Conservation (phyloP, 2,888 invertebrate species). For the Acleris cristana region DNA sequence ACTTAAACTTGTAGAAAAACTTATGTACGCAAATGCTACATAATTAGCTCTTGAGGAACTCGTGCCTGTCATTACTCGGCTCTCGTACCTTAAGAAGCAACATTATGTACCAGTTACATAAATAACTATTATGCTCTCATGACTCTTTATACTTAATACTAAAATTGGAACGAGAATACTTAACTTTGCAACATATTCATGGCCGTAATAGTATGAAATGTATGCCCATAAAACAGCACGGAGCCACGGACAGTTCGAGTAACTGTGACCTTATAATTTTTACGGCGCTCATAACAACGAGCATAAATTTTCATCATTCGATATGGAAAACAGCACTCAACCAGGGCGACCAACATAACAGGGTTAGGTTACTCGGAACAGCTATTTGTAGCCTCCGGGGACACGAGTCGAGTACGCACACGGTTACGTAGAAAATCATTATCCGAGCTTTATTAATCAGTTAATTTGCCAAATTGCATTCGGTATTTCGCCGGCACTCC, state of each 20-base stretch:
- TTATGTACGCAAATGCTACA: too few species aligned
- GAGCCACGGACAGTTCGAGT: slow-evolving; percentile 23
- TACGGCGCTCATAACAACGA: slow-evolving; percentile 31
- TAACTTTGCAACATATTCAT: slow-evolving; percentile 27
- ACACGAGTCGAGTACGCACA: slow-evolving; percentile 4
- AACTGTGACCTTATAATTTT: slow-evolving; percentile 38
- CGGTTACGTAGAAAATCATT: slow-evolving; percentile 30
- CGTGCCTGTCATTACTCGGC: too few species aligned
- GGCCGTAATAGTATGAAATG: slow-evolving; percentile 33
- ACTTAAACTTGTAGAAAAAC: too few species aligned
- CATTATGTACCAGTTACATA: too few species aligned
- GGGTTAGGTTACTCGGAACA: slow-evolving; percentile 26
- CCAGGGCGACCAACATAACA: slow-evolving; percentile 26
- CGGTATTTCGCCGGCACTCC: slow-evolving; percentile 45
- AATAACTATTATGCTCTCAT: too few species aligned
- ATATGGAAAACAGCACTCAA: slow-evolving; percentile 33
- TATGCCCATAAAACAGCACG: slow-evolving; percentile 29
- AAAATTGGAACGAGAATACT: slow-evolving; percentile 20
- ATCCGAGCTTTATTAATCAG: slow-evolving; percentile 42
- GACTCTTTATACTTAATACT: not conserved
- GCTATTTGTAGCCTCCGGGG: slow-evolving; percentile 25
- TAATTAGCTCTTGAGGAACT: too few species aligned
- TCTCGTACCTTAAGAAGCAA: too few species aligned
- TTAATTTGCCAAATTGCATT: slow-evolving; percentile 58
- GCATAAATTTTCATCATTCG: slow-evolving; percentile 34